Evolutionary conservation across 2,113 vertebrate genomes (phyloP).

Genomic region (Rhipidura dahli): DNA sequence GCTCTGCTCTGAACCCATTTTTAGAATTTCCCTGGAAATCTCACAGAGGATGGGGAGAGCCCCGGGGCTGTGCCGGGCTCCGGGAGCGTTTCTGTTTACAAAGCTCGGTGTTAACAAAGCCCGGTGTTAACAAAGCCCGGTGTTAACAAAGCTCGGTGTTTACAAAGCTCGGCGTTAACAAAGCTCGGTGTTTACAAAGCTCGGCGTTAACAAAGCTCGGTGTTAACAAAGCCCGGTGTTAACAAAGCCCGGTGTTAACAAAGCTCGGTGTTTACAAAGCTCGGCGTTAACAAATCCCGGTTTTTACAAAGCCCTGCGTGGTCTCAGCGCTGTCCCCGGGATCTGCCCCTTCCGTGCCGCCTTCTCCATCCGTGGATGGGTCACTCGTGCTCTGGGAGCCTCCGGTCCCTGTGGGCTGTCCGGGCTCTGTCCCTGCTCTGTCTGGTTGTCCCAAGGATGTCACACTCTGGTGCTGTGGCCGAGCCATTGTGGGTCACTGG

Average conservation of each 20-base stretch:
- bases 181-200: too few relatives aligned
- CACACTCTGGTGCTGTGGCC: neutral
- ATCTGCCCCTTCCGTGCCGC: neutral
- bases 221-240: too few relatives aligned
- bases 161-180: too few relatives aligned
- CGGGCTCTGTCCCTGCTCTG: neutral
- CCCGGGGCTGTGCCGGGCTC: neutral
- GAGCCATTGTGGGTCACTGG: neutral
- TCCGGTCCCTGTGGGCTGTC: neutral
- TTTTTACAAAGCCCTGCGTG: neutral
- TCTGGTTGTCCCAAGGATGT: neutral
- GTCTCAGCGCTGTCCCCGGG: accelerated
- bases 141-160: too few relatives aligned
- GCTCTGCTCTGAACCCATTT: neutral
- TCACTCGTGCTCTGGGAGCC: neutral
- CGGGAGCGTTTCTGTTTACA: neutral
- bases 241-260: too few relatives aligned
- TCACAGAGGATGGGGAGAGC: too few relatives aligned
- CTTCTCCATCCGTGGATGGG: accelerated
- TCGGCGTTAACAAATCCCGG: neutral
- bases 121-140: too few relatives aligned
- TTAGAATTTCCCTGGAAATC: neutral
- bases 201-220: too few relatives aligned
- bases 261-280: neutral
- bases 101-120: neutral